These are phyloP conservation scores for Andrena chrysosceles DNA, from an alignment of 2,888 invertebrate genomes.

Conservation along the genomic window DNA sequence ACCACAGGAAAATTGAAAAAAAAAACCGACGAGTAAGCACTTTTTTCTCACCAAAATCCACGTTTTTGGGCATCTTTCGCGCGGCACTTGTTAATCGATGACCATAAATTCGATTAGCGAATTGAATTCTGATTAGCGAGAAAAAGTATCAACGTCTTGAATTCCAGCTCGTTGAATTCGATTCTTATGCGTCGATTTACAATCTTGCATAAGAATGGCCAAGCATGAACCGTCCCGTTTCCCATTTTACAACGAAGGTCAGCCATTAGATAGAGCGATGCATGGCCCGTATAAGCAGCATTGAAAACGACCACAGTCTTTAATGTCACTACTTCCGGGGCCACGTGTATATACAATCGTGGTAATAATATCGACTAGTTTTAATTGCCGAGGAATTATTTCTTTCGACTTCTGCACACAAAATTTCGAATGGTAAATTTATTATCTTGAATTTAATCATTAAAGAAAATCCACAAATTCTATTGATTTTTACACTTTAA, in stretches of 20 bases:
- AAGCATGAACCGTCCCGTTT: conserved; percentile 20
- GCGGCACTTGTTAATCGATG: neutral
- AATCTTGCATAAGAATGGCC: conserved; percentile 25
- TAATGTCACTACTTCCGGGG: conserved; percentile 67
- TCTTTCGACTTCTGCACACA: too few relatives aligned
- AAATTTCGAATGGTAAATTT: too few relatives aligned
- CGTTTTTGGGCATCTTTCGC: too few relatives aligned
- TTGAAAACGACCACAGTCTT: conserved; percentile 63
- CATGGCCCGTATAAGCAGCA: conserved; percentile 28
- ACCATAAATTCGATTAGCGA: conserved; percentile 5
- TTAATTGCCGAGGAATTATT: too few relatives aligned
- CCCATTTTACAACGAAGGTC: conserved; percentile 50
- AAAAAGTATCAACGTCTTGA: neutral
- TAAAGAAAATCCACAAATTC: too few relatives aligned
- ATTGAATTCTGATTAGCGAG: conserved; percentile 8
- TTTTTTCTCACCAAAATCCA: too few relatives aligned
- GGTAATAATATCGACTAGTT: neutral
- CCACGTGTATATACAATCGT: conserved; percentile 31
- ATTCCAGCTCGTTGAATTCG: conserved; percentile 11
- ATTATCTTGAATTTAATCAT: too few relatives aligned
- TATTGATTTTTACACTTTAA: too few relatives aligned
- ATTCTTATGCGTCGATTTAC: conserved; percentile 10
- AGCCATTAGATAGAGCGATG: conserved; percentile 38
- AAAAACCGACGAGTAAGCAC: too few relatives aligned
- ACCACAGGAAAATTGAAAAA: too few relatives aligned